Evolutionary conservation across 2,113 vertebrate species (phyloP), one percentile per base, ranked within the genome.

Genomic region (Misgurnus anguillicaudatus): DNA sequence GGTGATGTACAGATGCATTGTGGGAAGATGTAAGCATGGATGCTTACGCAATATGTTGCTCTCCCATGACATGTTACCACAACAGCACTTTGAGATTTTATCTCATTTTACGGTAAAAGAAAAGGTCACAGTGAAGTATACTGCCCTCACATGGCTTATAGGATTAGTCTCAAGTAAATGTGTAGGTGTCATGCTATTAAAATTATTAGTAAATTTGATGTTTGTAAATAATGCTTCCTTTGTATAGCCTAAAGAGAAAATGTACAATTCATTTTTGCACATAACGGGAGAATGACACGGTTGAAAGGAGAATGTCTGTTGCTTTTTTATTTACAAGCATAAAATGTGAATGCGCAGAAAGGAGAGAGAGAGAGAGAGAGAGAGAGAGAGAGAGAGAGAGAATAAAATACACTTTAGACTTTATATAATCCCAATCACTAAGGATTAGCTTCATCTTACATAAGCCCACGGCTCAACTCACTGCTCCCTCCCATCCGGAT

Each of bases 381-480:
- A 19, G 62, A 63, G n/a, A 76, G 5, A 63, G 60, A 64, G 41
- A 64, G 61, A 64, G 61, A 57, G 42, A 66, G 57, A 79, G 57
- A 79, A 13, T 57, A 64, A 64, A 79, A 79, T 64, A 55, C 36
- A 41, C 31, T 79, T 42, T 79, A 72, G 67, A 72, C 70, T 80
- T 80, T 80, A 80, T 75, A 68, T 80, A 80, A 80, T 75, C 71
- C 71, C 71, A 75, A 67, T 80, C 71, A 80, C 79, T 80, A 68
- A 75, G 71, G 79, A 75, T 80, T 66, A 75, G 64, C 63, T 75
- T 80, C 79, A 79, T 72, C 8, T 79, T 79, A 79, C 79, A 80
- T 80, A 80, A 80, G 2, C 21, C 53, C 63, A 65, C n/a, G 57
- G 66, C 51, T 76, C 42, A 9, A 9, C 78, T 74, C 60, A 19